A percentile compares a stretch with the other conserved stretches of the same genome.
These are phyloP conservation scores for Gobio gobio DNA, from an alignment of 2,113 vertebrate genomes.

Conservation along the genomic window DNA sequence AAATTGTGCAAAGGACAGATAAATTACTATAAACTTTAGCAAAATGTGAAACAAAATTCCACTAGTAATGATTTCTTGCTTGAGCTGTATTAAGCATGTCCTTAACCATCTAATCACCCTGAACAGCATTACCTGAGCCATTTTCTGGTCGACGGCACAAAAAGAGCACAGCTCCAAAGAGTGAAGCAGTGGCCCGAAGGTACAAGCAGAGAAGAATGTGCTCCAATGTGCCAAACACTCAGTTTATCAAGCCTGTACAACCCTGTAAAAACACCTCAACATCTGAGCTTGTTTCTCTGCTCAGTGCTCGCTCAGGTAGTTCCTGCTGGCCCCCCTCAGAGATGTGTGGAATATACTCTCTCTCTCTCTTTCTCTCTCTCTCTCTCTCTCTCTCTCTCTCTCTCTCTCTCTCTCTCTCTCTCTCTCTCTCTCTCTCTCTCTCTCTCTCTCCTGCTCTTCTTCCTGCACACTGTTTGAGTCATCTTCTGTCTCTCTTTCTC, in stretches of 20 bases:
- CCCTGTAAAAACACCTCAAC: constrained; percentile 63
- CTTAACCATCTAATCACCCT: constrained; percentile 40
- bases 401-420: too few relatives aligned
- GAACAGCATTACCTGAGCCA: constrained; percentile 37
- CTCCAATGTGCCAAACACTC: constrained; percentile 40
- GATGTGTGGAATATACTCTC: constrained; percentile 76
- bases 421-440: not conserved
- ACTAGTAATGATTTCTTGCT: not conserved
- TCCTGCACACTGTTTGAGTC: constrained; percentile 76
- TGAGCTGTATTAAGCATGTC: constrained; percentile 1
- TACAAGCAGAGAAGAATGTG: constrained; percentile 43
- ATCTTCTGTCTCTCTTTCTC: constrained; percentile 63
- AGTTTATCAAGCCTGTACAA: constrained; percentile 46
- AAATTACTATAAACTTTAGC: not conserved
- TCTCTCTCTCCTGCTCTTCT: constrained; percentile 62
- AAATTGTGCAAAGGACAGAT: not conserved
- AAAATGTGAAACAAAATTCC: not conserved
- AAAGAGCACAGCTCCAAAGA: constrained; percentile 69
- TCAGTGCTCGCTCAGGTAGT: constrained; percentile 22
- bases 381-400: too few relatives aligned
- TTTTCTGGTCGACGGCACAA: constrained; percentile 74
- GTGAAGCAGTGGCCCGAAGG: constrained; percentile 53
- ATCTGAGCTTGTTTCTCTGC: constrained; percentile 71
- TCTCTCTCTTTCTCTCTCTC: too few relatives aligned
- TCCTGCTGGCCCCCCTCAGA: constrained; percentile 71